Base-by-base conservation (phyloP, 92 coral and sea anemone genomes). In the Phenganax subtilis region DNA sequence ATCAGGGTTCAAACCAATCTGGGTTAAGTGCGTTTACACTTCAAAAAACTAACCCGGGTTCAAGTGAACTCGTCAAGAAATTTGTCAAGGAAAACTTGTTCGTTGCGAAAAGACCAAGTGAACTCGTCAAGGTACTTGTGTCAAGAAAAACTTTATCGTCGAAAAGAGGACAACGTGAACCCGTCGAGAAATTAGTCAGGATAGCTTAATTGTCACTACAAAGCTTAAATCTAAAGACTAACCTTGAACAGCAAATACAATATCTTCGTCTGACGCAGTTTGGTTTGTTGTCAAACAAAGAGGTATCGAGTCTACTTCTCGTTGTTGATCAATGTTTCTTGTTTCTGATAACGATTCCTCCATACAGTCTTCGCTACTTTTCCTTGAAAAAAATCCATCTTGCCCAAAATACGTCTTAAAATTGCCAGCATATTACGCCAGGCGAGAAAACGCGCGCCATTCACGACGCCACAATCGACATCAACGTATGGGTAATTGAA, bases 391-490 rank as follows among this genome's bases (percentile, higher is more conserved):
- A 75, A 55, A 25, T 55, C 57, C 64, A 75, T 75, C 57, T 75
- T 54, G 25, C 16, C 11, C 12, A 56, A 75, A 75, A 75, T 12
- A 16, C 52, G 51, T 75, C 54, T 68, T 12, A 68, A 7, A 68
- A 68, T 11, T 29, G 37, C 52, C 0, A 28, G 47, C 54, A 68
- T 30, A 68, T 68, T 29, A 29, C 47, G 73, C 53, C 73, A 68
- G 47, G 54, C 14, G 73, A 29, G 73, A 25, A 30, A 30, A 25
- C 73, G 73, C 73, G 73, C 73, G 73, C 52, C 29, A 75, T 58
- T 76, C 55, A 59, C 60, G 70, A 76, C 81, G 81, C 47, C 70
- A 76, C 47, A 76, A 57, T 76, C 30, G 25, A 16, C 9, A 54
- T 6, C 25, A 75, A 31, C 16, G 47, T 37, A 37, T 37, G 47